Conservation (phyloP, 2,113 vertebrate genomes). For the Pagrus major region DNA sequence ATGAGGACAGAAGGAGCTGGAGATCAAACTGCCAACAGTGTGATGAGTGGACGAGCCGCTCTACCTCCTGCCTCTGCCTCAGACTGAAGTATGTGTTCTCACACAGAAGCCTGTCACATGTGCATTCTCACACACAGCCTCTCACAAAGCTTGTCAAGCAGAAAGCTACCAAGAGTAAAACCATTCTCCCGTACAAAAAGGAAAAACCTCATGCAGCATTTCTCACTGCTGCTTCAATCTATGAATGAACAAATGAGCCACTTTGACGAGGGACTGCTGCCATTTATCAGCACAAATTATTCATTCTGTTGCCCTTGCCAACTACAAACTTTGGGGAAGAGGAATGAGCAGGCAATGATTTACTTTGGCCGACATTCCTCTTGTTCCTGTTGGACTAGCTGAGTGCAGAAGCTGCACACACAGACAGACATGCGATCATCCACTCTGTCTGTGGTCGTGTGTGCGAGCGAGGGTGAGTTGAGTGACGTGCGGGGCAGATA, state of each 20-base stretch:
- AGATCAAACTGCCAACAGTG: background rate
- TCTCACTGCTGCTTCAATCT: conserved; percentile 27
- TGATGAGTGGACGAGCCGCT: background rate
- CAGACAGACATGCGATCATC: background rate
- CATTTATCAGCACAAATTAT: conserved; percentile 53
- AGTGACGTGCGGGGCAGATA: conserved; percentile 56
- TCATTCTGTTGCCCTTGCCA: conserved; percentile 18
- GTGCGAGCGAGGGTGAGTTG: conserved; percentile 28
- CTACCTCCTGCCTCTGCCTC: background rate
- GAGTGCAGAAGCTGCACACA: background rate
- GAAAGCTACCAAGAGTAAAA: conserved; percentile 42
- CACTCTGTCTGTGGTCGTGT: background rate
- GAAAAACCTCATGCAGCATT: background rate
- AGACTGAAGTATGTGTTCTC: background rate
- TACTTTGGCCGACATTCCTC: background rate
- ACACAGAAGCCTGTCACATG: background rate
- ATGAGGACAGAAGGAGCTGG: background rate
- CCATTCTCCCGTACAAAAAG: conserved; percentile 9
- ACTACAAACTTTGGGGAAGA: conserved; percentile 22
- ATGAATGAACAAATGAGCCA: conserved; percentile 36
- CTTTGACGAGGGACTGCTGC: conserved; percentile 11
- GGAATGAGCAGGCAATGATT: conserved; percentile 30
- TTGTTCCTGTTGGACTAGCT: background rate
- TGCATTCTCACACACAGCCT: conserved; percentile 17
- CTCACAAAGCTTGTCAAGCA: conserved; percentile 48